Percentiles rank a stretch among this genome's conserved stretches.
Conservation (phyloP, 2,113 vertebrate species). For the Pseudorhombus dupliciocellatus region DNA sequence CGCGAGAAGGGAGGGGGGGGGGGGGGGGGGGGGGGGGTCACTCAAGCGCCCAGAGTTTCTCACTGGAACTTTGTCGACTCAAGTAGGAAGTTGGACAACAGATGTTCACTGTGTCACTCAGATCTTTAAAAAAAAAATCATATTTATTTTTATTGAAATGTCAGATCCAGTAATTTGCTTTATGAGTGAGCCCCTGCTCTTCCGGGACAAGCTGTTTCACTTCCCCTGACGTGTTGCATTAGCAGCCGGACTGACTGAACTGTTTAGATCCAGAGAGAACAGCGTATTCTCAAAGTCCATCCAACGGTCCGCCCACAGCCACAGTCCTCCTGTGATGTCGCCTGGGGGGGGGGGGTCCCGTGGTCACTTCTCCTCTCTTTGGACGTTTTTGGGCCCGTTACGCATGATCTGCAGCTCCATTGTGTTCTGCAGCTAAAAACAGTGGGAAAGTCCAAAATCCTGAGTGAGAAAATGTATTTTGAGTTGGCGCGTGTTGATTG, state of each 20-base stretch:
- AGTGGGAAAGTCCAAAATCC: conserved; percentile 12
- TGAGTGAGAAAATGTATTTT: background rate
- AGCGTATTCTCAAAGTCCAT: conserved; percentile 6
- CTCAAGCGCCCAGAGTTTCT: conserved; percentile 25
- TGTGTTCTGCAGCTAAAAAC: conserved; percentile 11
- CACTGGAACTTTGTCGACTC: conserved; percentile 41
- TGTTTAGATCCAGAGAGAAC: conserved; percentile 16
- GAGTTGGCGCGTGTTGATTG: background rate
- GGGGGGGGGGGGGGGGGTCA: conserved; percentile 36
- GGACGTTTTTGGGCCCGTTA: background rate
- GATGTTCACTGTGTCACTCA: no score
- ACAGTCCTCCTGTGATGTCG: background rate
- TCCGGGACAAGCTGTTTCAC: conserved; percentile 21
- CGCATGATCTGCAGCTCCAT: background rate
- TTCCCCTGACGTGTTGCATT: conserved; percentile 16
- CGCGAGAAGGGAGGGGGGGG: conserved; percentile 37
- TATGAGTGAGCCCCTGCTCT: background rate
- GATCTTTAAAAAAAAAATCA: no score
- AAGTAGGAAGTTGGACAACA: no score
- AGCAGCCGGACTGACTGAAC: background rate
- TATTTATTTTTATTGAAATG: background rate
- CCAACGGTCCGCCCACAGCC: background rate
- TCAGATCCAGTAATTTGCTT: background rate
- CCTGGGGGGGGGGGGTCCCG: background rate
- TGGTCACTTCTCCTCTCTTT: conserved; percentile 2